phyloP scores from a whole-genome alignment of 1,140 invertebrate species.

The Drosophila sturtevanti region DNA sequence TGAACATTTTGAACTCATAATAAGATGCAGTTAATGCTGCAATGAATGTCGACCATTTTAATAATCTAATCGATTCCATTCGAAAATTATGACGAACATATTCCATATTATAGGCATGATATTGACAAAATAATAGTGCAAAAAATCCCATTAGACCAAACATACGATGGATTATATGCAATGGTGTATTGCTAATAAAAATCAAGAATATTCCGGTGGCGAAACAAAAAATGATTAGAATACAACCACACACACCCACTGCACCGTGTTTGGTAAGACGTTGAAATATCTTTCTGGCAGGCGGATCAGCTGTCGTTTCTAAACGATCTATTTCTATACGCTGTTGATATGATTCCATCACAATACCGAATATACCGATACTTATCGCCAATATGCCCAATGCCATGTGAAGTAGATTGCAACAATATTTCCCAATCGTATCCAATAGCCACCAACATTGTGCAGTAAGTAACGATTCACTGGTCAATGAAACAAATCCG shows the following conservation, averaged over 20 bases:
- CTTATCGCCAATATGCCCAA: constrained; percentile 19
- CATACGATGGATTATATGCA: constrained; percentile 25
- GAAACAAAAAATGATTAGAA: not conserved
- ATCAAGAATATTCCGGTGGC: constrained; percentile 9
- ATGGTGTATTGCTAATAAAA: not conserved
- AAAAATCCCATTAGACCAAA: constrained; percentile 10
- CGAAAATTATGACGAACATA: constrained; percentile 39
- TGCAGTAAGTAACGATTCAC: constrained; percentile 11
- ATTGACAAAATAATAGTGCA: not conserved
- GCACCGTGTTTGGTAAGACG: not conserved
- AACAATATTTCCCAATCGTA: not conserved
- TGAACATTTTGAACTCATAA: constrained; percentile 12
- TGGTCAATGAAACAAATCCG: constrained; percentile 21
- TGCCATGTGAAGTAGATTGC: not conserved
- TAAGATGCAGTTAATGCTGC: not conserved
- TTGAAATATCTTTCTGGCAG: no score
- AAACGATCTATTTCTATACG: not conserved
- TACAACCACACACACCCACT: not conserved
- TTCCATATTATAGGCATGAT: constrained; percentile 29
- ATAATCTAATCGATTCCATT: rapidly evolving
- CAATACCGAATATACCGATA: constrained; percentile 27
- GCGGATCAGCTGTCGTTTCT: not conserved
- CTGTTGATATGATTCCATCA: not conserved
- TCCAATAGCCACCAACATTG: not conserved
- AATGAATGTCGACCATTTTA: constrained; percentile 23